phyloP scores from a whole-genome alignment of 2,113 vertebrate genomes.

The Ceyx cyanopectus region DNA sequence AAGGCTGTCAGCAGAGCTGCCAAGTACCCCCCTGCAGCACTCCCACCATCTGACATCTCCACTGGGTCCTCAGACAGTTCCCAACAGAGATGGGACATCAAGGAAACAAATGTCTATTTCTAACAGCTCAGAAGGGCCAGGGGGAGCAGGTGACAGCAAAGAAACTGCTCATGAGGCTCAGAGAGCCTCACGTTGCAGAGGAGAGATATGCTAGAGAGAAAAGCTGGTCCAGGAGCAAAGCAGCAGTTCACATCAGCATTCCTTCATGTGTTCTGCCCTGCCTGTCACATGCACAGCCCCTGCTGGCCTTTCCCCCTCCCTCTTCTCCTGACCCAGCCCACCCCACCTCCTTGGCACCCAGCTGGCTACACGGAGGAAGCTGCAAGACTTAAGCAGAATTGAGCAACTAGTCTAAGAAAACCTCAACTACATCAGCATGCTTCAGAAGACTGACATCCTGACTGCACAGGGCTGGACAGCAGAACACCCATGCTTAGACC shows the following conservation, averaged over 20 bases:
- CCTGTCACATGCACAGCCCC: neutral
- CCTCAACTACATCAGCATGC: neutral
- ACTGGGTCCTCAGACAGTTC: neutral
- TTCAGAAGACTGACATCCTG: neutral
- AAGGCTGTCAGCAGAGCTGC: neutral
- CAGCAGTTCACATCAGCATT: neutral
- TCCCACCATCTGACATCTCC: neutral
- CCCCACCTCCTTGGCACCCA: neutral
- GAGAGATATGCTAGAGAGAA: neutral
- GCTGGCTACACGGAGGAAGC: neutral
- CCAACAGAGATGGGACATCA: neutral
- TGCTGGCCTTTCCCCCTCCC: neutral
- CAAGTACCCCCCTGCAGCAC: neutral
- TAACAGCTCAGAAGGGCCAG: neutral
- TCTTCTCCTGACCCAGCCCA: neutral
- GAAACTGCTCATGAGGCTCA: neutral
- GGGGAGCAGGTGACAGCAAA: neutral
- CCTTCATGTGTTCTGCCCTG: accelerated
- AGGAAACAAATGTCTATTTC: neutral
- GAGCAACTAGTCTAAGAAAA: slow-evolving; percentile 5
- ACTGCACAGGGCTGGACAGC: neutral
- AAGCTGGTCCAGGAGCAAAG: neutral
- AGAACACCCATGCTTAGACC: neutral
- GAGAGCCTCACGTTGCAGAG: neutral
- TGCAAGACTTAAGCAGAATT: slow-evolving; percentile 29